Conservation (phyloP, 2,113 vertebrate species). For the Platysteira castanea region DNA sequence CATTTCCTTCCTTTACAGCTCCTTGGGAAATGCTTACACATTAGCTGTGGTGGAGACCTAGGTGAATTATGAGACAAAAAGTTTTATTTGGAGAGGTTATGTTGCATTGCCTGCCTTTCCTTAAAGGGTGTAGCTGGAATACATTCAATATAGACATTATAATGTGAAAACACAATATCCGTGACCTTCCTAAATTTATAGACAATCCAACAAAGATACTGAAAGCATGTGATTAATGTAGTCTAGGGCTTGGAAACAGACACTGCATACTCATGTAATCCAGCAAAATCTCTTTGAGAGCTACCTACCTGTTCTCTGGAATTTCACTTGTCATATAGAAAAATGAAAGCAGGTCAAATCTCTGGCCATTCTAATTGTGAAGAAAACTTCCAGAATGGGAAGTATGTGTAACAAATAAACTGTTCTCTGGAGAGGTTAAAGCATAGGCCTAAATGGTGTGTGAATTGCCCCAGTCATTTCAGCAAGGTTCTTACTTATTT, state of each 20-base stretch:
- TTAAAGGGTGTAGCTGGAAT: not conserved
- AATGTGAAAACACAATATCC: not conserved
- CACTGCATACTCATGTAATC: not conserved
- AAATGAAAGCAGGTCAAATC: not conserved
- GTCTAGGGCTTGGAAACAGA: not conserved
- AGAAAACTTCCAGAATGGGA: not conserved
- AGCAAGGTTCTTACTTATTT: not conserved
- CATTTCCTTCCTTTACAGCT: conserved; percentile 8
- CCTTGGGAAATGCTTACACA: not conserved
- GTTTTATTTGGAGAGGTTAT: not conserved
- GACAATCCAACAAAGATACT: not conserved
- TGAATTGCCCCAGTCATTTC: not conserved
- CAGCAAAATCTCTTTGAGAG: conserved; percentile 9
- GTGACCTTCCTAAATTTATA: not conserved
- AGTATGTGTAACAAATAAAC: not conserved
- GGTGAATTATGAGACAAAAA: conserved; percentile 6
- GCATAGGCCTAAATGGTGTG: not conserved
- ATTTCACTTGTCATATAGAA: conserved; percentile 9
- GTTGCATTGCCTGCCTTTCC: not conserved
- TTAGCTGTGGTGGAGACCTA: not conserved
- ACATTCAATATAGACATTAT: not conserved
- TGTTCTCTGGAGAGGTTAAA: not conserved
- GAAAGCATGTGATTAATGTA: conserved; percentile 1
- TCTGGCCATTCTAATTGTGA: conserved; percentile 13
- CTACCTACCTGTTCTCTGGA: not conserved